A percentile compares a stretch with the other conserved stretches of the same genome.
These are phyloP conservation scores for Lepus oiostolus DNA, from an alignment of 2,797 vertebrate genomes.

Conservation along the genomic window DNA sequence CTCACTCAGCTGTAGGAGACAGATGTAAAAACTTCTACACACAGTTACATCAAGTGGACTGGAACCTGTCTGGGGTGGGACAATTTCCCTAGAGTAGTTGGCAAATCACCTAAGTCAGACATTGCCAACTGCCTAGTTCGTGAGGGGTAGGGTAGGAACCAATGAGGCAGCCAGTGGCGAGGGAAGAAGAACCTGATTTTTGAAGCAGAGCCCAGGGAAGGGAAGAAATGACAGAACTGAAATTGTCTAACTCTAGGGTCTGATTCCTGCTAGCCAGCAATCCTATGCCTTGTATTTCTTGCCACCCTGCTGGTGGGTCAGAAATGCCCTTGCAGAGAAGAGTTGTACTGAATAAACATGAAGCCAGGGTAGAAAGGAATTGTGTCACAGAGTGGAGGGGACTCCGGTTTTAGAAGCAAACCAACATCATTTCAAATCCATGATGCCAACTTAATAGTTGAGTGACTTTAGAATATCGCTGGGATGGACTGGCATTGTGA, in stretches of 20 bases:
- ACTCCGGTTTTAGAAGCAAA: neutral
- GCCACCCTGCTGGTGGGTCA: neutral
- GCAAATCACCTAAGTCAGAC: neutral
- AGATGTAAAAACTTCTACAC: neutral
- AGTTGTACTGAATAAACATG: neutral
- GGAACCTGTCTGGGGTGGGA: neutral
- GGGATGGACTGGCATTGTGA: too few species aligned
- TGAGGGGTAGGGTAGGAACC: neutral
- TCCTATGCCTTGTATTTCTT: neutral
- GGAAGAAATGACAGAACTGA: neutral
- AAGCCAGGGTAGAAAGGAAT: neutral
- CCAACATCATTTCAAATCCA: neutral
- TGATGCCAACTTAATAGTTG: neutral
- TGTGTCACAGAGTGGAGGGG: neutral
- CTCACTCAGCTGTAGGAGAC: neutral
- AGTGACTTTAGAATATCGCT: neutral
- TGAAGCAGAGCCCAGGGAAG: neutral
- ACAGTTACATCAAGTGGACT: too few species aligned
- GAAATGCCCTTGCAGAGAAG: neutral
- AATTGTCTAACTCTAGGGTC: neutral
- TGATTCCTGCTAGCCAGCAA: neutral
- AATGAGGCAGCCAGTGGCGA: neutral
- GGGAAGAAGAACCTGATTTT: neutral
- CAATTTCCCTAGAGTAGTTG: neutral
- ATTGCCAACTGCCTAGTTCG: neutral